Conservation (phyloP, 2,113 vertebrate species). For the Ochotona curzoniae region DNA sequence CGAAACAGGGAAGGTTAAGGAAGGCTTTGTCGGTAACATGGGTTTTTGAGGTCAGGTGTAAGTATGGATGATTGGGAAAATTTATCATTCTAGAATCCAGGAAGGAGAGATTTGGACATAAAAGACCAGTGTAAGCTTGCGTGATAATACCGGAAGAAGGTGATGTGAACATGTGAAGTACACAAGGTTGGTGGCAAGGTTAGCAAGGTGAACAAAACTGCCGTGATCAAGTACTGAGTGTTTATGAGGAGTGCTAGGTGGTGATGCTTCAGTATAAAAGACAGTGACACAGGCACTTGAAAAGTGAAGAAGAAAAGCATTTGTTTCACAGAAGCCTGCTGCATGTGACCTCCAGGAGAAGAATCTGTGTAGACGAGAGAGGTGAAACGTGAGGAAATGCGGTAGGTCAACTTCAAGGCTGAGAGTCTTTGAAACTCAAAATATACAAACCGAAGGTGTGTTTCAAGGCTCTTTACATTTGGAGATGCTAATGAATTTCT, state of each 20-base stretch:
- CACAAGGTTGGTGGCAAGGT: not conserved
- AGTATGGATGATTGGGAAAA: constrained; percentile 44
- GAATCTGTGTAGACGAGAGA: not conserved
- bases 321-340: constrained; percentile 32
- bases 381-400: not conserved
- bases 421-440: constrained; percentile 34
- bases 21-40: not conserved
- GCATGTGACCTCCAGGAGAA: not conserved
- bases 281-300: not conserved
- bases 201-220: constrained; percentile 61
- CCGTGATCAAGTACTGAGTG: constrained; percentile 23
- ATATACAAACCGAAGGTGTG: not conserved
- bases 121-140: constrained; percentile 26
- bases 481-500: not conserved
- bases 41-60: constrained; percentile 34
- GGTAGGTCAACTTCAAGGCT: not conserved
- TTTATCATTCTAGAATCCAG: constrained; percentile 49
- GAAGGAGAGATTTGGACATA: not conserved
- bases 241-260: not conserved
- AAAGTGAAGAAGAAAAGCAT: constrained; percentile 41
- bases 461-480: constrained; percentile 26
- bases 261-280: not conserved
- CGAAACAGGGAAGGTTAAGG: constrained; percentile 9
- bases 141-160: constrained; percentile 23
- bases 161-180: constrained; percentile 3